These are phyloP conservation scores for Myrmophylax atrothorax DNA, from an alignment of 2,113 vertebrate species.

Conservation along the genomic window DNA sequence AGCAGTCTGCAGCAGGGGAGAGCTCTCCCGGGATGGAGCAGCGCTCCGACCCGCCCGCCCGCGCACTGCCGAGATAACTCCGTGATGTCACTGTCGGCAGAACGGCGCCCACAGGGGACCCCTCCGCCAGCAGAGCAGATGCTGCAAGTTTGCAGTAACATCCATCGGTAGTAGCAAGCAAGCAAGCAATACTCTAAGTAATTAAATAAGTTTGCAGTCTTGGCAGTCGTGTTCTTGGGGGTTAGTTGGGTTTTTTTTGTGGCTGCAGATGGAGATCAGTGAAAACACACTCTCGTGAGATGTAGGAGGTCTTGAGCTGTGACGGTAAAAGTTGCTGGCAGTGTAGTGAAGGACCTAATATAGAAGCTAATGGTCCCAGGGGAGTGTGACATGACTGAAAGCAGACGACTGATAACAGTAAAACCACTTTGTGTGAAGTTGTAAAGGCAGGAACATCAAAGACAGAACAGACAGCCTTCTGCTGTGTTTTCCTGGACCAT, in stretches of 20 bases:
- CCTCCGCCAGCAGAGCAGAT: background rate
- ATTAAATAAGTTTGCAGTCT: background rate
- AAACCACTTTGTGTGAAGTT: background rate
- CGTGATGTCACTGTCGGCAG: background rate
- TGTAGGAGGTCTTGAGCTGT: background rate
- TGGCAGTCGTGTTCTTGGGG: background rate
- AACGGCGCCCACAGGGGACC: background rate
- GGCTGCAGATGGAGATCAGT: background rate
- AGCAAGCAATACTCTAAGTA: no score
- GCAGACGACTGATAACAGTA: background rate
- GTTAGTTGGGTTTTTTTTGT: background rate
- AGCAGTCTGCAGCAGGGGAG: background rate
- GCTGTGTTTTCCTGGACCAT: background rate
- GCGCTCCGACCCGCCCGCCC: background rate
- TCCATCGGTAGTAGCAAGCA: fast-evolving
- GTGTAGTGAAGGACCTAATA: background rate
- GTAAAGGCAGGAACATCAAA: background rate
- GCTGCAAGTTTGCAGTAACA: fast-evolving
- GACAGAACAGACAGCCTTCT: background rate
- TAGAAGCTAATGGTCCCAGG: background rate
- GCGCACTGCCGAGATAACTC: background rate
- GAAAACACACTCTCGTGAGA: background rate
- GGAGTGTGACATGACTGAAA: background rate
- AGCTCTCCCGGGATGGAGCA: background rate
- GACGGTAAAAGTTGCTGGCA: background rate